Evolutionary conservation across 2,888 invertebrate species (phyloP), one percentile per base, ranked within the genome.

Genomic region (Nomada flava): DNA sequence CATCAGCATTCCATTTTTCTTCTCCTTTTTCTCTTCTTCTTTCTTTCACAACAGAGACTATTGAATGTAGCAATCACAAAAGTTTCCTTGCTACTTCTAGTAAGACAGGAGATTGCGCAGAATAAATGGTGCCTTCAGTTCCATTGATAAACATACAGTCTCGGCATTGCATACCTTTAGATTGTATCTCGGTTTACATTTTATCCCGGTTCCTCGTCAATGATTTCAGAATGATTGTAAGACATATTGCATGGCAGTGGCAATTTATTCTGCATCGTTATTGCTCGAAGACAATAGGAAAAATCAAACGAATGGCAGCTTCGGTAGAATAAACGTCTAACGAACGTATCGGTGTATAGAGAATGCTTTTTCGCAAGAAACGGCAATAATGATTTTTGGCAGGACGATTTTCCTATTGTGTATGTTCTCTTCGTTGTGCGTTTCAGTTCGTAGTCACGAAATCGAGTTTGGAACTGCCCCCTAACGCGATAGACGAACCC

Each of bases 381-480:
- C 53, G 64, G 57, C 29, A 63, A 63, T 53, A 62, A 60, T 59
- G 20, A 15, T 59, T 71, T 60, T 70, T 78, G 77, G 77, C 75
- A 75, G 77, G 78, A 84, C 47, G 55, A 75, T 65, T 80, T 83
- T 65, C 57, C 69, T 78, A 80, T 67, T 73, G 76, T 75, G 55
- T 75, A 50, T 62, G 50, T 7, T 71, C 85, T 20, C 72, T 87
- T 87, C 87, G 87, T 87, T 87, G 88, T 85, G 87, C 83, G 75
- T 85, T 76, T 79, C 74, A 81, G 76, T 76, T 79, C 73, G 64
- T 62, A 65, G 44, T 83, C 73, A 52, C 59, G 52, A 75, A 71
- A 57, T 52, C 76, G 65, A 76, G 67, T 47, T 82, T 64, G 26
- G 53, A 76, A 59, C 63, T 70, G 47, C 60, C 50, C 65, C 74